Evolutionary conservation across 2,888 invertebrate species (phyloP).

Genomic region (Apamea monoglypha): DNA sequence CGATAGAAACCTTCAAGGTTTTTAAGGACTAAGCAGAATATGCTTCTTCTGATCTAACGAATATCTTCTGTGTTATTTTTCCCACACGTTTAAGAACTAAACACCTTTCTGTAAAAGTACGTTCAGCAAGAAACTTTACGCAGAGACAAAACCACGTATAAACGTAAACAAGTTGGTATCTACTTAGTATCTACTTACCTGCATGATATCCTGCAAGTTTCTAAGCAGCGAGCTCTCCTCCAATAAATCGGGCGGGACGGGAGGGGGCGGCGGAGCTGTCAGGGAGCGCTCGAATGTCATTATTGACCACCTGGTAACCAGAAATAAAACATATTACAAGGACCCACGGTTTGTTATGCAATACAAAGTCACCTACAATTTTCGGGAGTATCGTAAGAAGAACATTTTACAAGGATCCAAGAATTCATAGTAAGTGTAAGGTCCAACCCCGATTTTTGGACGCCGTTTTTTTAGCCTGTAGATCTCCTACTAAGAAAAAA

Average conservation of each 20-base stretch:
- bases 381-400: background rate
- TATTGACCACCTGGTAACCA: slow-evolving; percentile 95
- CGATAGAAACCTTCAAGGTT: no score
- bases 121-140: background rate
- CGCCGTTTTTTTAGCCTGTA: background rate
- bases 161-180: slow-evolving; percentile 37
- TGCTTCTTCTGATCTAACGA: background rate
- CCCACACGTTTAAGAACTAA: background rate
- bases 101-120: background rate
- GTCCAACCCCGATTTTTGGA: background rate
- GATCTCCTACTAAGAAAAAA: background rate
- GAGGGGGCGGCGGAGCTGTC: slow-evolving; percentile 91
- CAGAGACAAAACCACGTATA: background rate
- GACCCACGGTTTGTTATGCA: background rate
- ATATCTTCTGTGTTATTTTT: background rate
- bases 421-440: background rate
- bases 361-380: background rate
- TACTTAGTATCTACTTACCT: no score
- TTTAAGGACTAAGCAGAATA: no score
- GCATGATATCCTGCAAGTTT: slow-evolving; percentile 96
- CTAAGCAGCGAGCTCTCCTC: slow-evolving; percentile 92
- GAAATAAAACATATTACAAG: background rate
- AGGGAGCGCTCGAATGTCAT: slow-evolving; percentile 97
- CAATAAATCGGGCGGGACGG: slow-evolving; percentile 85
- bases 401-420: background rate